Conservation (phyloP, 2,113 vertebrate genomes). For the Nannobrachium achirus region DNA sequence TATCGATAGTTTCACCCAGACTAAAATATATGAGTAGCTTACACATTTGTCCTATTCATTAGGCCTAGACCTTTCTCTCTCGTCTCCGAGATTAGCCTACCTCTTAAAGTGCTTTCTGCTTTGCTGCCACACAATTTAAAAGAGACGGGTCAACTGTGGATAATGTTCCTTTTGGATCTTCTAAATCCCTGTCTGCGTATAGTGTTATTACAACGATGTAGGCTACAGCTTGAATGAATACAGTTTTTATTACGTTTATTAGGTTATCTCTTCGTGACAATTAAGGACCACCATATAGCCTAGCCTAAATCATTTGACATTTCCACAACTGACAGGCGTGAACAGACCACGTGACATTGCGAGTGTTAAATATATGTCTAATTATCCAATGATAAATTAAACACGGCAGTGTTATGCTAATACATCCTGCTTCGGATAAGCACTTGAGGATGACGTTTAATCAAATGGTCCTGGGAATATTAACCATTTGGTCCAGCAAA, state of each 20-base stretch:
- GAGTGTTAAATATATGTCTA: conserved; percentile 99
- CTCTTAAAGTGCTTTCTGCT: no score
- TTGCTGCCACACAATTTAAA: no score
- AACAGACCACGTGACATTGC: conserved; percentile 87
- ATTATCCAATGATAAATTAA: conserved; percentile 99
- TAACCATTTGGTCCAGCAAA: conserved; percentile 87
- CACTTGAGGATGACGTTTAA: conserved; percentile 95
- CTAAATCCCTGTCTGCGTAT: not conserved
- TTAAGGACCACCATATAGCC: not conserved
- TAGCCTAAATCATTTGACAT: conserved; percentile 21
- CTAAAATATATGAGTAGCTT: not conserved
- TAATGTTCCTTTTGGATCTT: not conserved
- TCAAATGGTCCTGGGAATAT: conserved; percentile 91
- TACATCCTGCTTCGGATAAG: conserved; percentile 91
- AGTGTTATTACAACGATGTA: conserved; percentile 1
- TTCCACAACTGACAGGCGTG: conserved; percentile 70
- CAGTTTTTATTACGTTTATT: conserved; percentile 13
- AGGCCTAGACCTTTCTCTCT: not conserved
- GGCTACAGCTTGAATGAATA: conserved; percentile 12
- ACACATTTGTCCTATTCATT: not conserved
- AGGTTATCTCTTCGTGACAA: not conserved
- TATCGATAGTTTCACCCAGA: not conserved
- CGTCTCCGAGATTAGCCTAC: not conserved
- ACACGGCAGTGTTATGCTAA: conserved; percentile 99
- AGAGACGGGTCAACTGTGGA: no score